Conservation (phyloP, 1,140 invertebrate genomes). For the Bilobella aurantiaca region DNA sequence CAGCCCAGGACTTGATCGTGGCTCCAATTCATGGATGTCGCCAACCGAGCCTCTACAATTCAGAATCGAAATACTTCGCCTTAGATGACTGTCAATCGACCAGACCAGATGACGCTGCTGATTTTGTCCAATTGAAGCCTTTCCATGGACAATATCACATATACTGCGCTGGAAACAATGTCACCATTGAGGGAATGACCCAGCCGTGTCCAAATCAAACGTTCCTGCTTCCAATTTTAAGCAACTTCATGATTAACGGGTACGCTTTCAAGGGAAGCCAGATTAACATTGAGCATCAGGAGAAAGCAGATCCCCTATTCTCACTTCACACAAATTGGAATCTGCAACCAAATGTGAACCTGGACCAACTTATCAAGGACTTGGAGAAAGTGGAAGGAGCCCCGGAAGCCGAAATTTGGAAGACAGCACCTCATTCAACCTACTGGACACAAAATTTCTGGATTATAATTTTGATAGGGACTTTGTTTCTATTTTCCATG, state of each 20-base stretch:
- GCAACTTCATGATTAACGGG: not conserved
- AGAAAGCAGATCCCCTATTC: not conserved
- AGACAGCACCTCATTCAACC: too few species aligned
- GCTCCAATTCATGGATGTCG: not conserved
- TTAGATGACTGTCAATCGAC: not conserved
- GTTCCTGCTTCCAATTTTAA: not conserved
- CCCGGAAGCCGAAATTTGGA: not conserved
- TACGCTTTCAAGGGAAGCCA: not conserved
- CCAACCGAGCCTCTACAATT: not conserved
- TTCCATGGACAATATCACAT: constrained; percentile 12
- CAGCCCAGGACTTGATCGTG: not conserved
- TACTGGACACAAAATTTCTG: too few species aligned
- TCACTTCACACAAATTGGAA: not conserved
- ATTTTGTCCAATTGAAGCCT: constrained; percentile 14
- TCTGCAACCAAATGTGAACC: not conserved
- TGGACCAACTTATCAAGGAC: constrained; percentile 4
- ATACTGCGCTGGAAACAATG: constrained; percentile 13
- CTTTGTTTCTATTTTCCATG: too few species aligned
- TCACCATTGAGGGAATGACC: not conserved
- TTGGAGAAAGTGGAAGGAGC: not conserved
- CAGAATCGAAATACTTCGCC: constrained; percentile 5
- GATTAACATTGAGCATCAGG: not conserved
- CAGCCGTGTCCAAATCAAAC: constrained; percentile 4
- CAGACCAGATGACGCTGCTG: not conserved
- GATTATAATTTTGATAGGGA: too few species aligned